Base-by-base conservation (phyloP, 37 sponge, comb jelly and placozoan genomes). In the Lycopodina hypogea region DNA sequence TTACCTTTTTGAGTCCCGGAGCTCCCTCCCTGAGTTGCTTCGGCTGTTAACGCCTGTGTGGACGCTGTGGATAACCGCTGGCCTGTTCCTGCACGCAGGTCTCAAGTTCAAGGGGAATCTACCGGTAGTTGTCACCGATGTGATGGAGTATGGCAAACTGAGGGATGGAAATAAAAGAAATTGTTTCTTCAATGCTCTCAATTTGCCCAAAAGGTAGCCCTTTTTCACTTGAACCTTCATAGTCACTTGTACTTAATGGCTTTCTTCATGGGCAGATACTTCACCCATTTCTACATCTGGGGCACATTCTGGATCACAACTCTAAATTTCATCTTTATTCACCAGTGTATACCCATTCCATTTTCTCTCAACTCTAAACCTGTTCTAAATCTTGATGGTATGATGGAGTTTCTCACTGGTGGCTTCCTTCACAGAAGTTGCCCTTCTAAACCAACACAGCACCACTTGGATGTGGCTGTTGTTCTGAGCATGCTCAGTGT, bases 231-330 rank as follows among this genome's bases (percentile, higher is more conserved):
- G 48, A 45, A 1, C 29, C 50, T 72, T 45, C n/a, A 72, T 67
- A 8, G 38, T 32, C 29, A 4, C 28, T 28, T 23, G n/a, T 17
- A 59, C 6, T 59, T 53, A 19, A 53, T 19, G 55, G 55, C 55
- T 53, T 12, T 53, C 17, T 53, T 17, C 17, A 53, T 19, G 12
- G 17, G 60, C n/a, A 59, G n/a, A 59, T 59, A 26, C 60, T 90
- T 90, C 57, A 73, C 83, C 26, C 86, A 86, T 67, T 90, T 90
- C 83, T 90, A 90, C 36, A 42, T 67, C 0, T 86, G 86, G 91
- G 91, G 82, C 18, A 35, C 51, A 24, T 42, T 86, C n/a, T 85
- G 86, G 91, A 82, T 80, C 39, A 4, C 8, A 8, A 24, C 39
- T 9, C 63, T 90, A 0, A 56, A 73, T 30, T n/a, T 42, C 9